Percentiles rank a stretch among this genome's conserved stretches.
These are phyloP conservation scores for Phyllostomus discolor DNA, from an alignment of 2,113 vertebrate genomes.

Conservation along the genomic window DNA sequence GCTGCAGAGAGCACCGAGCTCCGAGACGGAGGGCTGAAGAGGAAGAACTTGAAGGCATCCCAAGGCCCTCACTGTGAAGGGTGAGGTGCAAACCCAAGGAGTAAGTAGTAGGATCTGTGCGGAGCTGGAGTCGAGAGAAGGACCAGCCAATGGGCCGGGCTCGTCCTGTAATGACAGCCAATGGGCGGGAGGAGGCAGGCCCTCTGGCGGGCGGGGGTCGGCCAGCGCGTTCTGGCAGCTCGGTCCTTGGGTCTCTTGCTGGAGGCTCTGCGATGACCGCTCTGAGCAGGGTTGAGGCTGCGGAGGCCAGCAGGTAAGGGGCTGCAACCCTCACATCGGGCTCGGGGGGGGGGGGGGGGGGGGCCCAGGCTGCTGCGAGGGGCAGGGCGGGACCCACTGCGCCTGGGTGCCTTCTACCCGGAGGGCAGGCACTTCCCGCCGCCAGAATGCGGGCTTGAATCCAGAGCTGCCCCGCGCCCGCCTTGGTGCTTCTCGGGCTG, in stretches of 20 bases:
- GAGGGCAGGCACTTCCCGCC: neutral
- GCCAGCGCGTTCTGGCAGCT: rapidly evolving
- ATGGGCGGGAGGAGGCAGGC: neutral
- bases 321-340: neutral
- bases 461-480: neutral
- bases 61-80: rapidly evolving
- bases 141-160: neutral
- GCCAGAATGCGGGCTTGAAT: neutral
- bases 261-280: slow-evolving; percentile 52
- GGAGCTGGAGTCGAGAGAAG: rapidly evolving
- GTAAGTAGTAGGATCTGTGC: rapidly evolving
- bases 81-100: too few species aligned
- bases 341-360: too few species aligned
- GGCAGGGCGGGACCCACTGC: neutral
- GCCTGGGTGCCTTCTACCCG: neutral
- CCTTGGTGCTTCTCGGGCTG: neutral
- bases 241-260: rapidly evolving
- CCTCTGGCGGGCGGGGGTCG: neutral
- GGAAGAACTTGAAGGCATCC: too few species aligned
- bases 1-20: neutral
- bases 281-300: neutral
- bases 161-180: neutral
- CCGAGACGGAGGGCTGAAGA: neutral
- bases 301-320: slow-evolving; percentile 46
- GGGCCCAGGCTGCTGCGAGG: neutral